Conservation (phyloP, 2,797 vertebrate species). For the Morelia viridis region DNA sequence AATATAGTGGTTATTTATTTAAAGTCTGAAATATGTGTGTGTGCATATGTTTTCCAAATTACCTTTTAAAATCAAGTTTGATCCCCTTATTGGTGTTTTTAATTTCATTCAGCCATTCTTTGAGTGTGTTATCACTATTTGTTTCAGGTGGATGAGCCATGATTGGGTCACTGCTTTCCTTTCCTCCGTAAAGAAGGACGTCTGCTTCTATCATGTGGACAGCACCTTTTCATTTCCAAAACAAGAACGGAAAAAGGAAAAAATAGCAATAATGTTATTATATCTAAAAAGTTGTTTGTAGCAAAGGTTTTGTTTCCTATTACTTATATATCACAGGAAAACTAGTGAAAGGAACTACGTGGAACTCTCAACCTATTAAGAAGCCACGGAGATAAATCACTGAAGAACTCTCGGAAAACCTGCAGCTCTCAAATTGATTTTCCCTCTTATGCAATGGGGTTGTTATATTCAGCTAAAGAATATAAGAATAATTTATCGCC, state of each 20-base stretch:
- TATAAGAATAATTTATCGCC: neutral
- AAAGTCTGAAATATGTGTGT: neutral
- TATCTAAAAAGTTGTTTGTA: neutral
- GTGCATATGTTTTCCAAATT: conserved; percentile 15
- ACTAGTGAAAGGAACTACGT: neutral
- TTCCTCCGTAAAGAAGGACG: conserved; percentile 76
- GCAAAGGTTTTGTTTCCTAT: neutral
- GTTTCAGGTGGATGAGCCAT: conserved; percentile 92
- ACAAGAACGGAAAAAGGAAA: neutral
- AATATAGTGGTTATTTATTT: neutral
- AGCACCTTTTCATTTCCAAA: conserved; percentile 67
- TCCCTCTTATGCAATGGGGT: neutral
- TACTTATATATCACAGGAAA: neutral
- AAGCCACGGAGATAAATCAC: neutral
- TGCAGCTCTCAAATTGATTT: neutral
- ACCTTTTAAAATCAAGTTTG: conserved; percentile 97
- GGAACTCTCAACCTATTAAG: neutral
- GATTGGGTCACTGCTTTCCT: conserved; percentile 77
- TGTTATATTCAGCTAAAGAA: neutral
- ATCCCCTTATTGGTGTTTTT: conserved; percentile 80
- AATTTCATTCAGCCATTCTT: conserved; percentile 82
- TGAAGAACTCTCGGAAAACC: no score
- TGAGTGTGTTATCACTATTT: conserved; percentile 86
- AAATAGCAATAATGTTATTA: neutral
- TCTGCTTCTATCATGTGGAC: conserved; percentile 93